Evolutionary conservation across 2,888 invertebrate species (phyloP).

Genomic region (Colletes collaris): DNA sequence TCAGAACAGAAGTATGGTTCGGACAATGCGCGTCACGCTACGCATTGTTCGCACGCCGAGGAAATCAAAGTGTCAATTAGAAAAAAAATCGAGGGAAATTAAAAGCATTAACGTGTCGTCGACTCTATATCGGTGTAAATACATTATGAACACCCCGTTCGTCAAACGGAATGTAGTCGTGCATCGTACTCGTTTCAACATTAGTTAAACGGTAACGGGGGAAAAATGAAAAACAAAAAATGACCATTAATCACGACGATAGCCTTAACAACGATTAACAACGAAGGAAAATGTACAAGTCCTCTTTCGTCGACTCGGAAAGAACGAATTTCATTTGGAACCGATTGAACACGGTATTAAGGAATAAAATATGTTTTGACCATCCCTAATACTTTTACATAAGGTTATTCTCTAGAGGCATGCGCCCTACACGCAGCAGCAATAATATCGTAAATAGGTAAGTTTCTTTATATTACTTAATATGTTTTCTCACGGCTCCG

Average conservation of each 20-base stretch:
- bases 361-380: constrained; percentile 68
- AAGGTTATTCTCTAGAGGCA: constrained; percentile 76
- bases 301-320: constrained; percentile 4
- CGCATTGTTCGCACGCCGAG: neutral
- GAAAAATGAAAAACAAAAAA: neutral
- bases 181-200: neutral
- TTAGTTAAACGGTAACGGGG: neutral
- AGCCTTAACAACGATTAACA: neutral
- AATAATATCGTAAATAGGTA: constrained; percentile 78
- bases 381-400: constrained; percentile 75
- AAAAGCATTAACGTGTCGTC: neutral
- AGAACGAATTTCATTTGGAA: neutral
- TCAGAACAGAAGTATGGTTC: constrained; percentile 50
- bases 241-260: constrained; percentile 1
- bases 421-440: constrained; percentile 78
- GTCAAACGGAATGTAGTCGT: neutral
- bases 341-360: constrained; percentile 17
- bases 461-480: constrained; percentile 75
- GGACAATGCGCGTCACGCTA: constrained; percentile 26
- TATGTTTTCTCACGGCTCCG: constrained; percentile 71
- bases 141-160: neutral
- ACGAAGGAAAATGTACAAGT: neutral
- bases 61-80: neutral
- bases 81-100: neutral
- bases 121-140: no score